Conservation (phyloP, 2,113 vertebrate species). For the Spheniscus mendiculus region DNA sequence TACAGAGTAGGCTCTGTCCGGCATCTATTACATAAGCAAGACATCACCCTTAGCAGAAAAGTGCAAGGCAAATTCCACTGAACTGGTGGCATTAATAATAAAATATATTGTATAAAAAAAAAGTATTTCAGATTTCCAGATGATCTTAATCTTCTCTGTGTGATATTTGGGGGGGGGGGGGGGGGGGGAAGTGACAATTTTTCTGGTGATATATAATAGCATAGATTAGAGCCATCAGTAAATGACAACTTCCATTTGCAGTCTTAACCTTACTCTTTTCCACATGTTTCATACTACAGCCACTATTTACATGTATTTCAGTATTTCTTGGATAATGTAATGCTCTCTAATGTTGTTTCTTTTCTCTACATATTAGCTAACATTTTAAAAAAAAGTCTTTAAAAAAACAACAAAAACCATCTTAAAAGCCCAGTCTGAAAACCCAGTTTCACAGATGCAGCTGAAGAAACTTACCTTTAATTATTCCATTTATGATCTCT, state of each 20-base stretch:
- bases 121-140: background rate
- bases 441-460: background rate
- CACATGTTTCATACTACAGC: background rate
- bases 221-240: background rate
- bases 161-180: background rate
- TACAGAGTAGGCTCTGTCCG: background rate
- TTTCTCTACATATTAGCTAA: background rate
- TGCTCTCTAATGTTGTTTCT: background rate
- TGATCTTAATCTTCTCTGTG: background rate
- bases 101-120: background rate
- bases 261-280: background rate
- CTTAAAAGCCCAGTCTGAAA: background rate
- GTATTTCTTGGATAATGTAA: background rate
- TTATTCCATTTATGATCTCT: background rate
- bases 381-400: background rate
- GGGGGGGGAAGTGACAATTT: background rate
- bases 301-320: background rate
- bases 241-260: background rate
- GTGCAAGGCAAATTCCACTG: background rate
- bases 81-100: background rate
- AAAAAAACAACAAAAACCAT: background rate
- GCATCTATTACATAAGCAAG: background rate
- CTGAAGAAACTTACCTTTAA: background rate
- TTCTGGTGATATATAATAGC: background rate
- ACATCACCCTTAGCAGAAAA: background rate